Conservation (phyloP, 2,888 invertebrate genomes). For the Clistopyga incitator region DNA sequence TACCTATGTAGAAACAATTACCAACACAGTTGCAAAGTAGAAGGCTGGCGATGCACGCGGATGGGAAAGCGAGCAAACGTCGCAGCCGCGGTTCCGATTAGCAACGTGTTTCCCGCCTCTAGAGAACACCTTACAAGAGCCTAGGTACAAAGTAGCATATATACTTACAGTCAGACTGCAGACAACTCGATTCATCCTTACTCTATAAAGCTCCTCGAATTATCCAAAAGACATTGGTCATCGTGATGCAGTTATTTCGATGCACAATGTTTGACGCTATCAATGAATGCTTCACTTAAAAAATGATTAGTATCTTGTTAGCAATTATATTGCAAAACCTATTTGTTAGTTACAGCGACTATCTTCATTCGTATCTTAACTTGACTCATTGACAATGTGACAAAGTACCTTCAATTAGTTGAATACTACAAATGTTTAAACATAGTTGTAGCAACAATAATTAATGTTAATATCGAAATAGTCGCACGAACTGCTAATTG, state of each 20-base stretch:
- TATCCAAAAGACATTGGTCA: not conserved
- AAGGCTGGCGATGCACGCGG: constrained; percentile 46
- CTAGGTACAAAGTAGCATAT: constrained; percentile 20
- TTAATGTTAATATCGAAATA: not conserved
- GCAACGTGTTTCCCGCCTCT: constrained; percentile 8
- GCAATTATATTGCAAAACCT: too few species aligned
- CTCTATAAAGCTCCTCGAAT: not conserved
- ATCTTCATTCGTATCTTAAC: too few species aligned
- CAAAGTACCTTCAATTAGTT: too few species aligned
- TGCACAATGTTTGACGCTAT: too few species aligned
- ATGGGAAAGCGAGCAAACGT: constrained; percentile 27
- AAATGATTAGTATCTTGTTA: too few species aligned
- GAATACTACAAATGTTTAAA: too few species aligned
- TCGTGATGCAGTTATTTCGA: too few species aligned
- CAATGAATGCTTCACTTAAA: too few species aligned
- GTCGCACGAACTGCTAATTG: not conserved
- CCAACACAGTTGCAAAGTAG: constrained; percentile 33
- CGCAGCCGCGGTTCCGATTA: constrained; percentile 31
- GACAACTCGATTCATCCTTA: not conserved
- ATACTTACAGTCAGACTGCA: constrained; percentile 14
- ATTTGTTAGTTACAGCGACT: too few species aligned
- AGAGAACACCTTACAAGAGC: constrained; percentile 8
- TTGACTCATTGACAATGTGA: too few species aligned
- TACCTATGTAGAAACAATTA: constrained; percentile 36
- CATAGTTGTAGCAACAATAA: too few species aligned